Evolutionary conservation across 2,888 invertebrate genomes (phyloP), one percentile per base, ranked within the genome.

Genomic region (Nephrocerus scutellatus): DNA sequence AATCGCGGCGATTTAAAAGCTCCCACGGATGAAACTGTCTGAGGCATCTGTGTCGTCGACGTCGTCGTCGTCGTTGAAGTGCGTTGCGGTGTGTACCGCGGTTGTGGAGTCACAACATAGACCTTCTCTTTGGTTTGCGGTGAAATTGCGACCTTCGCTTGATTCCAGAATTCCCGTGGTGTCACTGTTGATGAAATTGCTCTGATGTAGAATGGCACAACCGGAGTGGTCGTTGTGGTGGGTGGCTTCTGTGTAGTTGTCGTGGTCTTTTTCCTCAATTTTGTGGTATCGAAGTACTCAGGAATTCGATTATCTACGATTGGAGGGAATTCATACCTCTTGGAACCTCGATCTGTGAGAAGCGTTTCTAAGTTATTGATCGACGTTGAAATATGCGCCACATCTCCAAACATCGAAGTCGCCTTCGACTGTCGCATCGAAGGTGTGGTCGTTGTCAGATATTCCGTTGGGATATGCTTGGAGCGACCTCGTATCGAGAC

Each of bases 61-160:
- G 43, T 39, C 6, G 32, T 41, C 8, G 34, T 41, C 3, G 39
- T 14, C 31, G 30, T 19, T 2, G 12, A 24, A 5, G 7, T n/a
- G 16, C 41, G 38, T 29, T 55, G 56, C n/a, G 55, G 51, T 5
- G 46, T 45, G 34, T 50, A 54, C 3, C 48, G 39, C 13, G 82
- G 75, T 55, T 82, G 79, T 1, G 88, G 85, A 4, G 88, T 88
- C 1, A 88, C 86, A 2, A 88, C 83, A 52, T 86, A 86, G 1
- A 87, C 76, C 59, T 82, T 83, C 67, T 88, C 87, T 55, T 82
- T 80, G 5, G 83, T 84, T 41, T 79, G 66, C n/a, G 84, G 79
- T 9, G 84, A 82, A 57, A 84, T 79, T 13, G 82, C 78, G 2
- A 83, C 76, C 57, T 79, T 75, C 46, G 80, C 73, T 54, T 74